Conservation (phyloP, 2,113 vertebrate species). For the Platysteira castanea region DNA sequence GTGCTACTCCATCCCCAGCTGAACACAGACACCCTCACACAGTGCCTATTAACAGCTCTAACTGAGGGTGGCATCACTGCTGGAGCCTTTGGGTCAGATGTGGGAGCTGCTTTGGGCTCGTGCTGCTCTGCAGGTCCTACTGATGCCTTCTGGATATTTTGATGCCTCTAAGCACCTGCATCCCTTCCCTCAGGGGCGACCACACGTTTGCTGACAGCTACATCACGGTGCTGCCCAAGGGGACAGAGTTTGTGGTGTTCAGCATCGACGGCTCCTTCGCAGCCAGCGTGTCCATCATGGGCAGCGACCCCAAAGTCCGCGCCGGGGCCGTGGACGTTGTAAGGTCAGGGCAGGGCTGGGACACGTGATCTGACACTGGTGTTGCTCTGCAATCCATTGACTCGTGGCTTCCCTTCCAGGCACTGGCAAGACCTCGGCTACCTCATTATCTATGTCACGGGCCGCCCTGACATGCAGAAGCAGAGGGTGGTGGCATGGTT, state of each 20-base stretch:
- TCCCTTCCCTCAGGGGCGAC: slow-evolving; percentile 83
- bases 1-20: neutral
- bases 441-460: slow-evolving; percentile 96
- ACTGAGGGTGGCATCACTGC: neutral
- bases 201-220: slow-evolving; percentile 95
- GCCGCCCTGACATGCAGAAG: slow-evolving; percentile 99
- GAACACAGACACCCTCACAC: neutral
- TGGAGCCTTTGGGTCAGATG: neutral
- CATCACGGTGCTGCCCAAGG: slow-evolving; percentile 86
- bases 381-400: neutral
- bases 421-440: slow-evolving; percentile 99
- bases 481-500: slow-evolving; percentile 98
- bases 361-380: accelerated
- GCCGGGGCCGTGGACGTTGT: slow-evolving; percentile 96
- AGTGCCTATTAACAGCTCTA: neutral
- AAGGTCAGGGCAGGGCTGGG: slow-evolving; percentile 73
- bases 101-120: neutral
- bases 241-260: slow-evolving; percentile 96
- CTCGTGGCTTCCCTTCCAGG: slow-evolving; percentile 52
- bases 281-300: slow-evolving; percentile 99
- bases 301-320: slow-evolving; percentile 96
- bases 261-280: slow-evolving; percentile 98
- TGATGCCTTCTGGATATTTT: neutral
- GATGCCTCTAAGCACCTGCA: neutral
- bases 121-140: neutral